phyloP scores from a whole-genome alignment of 2,888 invertebrate species.

The Parnassius mnemosyne region DNA sequence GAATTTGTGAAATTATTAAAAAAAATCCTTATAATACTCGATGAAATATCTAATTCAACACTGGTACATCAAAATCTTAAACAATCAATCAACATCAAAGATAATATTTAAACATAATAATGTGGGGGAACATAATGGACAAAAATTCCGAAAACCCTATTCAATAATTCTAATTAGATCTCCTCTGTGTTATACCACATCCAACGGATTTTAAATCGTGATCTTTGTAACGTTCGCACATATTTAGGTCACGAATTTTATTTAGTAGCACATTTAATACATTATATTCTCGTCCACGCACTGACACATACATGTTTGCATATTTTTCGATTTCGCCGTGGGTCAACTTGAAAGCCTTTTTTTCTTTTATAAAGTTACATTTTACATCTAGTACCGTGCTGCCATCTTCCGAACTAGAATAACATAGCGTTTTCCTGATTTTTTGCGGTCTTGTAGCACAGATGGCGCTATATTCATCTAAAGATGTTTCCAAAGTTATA shows the following conservation, averaged over 20 bases:
- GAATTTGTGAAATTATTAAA: too few species aligned
- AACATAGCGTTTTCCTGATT: constrained; percentile 14
- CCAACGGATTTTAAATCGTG: constrained; percentile 50
- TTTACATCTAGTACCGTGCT: constrained; percentile 41
- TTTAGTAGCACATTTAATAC: constrained; percentile 48
- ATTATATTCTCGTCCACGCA: constrained; percentile 45
- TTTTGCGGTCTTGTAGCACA: constrained; percentile 33
- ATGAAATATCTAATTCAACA: too few species aligned
- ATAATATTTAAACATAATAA: too few species aligned
- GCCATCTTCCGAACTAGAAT: constrained; percentile 37
- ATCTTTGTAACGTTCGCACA: constrained; percentile 50
- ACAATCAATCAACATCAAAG: too few species aligned
- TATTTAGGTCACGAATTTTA: constrained; percentile 50
- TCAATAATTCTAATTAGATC: constrained; percentile 4
- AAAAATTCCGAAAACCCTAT: background rate
- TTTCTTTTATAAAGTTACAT: constrained; percentile 22
- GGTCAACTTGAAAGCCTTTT: constrained; percentile 38
- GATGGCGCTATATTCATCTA: constrained; percentile 43
- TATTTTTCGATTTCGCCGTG: constrained; percentile 49
- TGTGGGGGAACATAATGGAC: too few species aligned
- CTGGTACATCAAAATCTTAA: too few species aligned
- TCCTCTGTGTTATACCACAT: constrained; percentile 37
- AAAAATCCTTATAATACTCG: too few species aligned
- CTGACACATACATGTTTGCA: constrained; percentile 41
- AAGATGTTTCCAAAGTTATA: constrained; percentile 34